Evolutionary conservation across 2,888 invertebrate genomes (phyloP).

Genomic region (Sericinus montela): DNA sequence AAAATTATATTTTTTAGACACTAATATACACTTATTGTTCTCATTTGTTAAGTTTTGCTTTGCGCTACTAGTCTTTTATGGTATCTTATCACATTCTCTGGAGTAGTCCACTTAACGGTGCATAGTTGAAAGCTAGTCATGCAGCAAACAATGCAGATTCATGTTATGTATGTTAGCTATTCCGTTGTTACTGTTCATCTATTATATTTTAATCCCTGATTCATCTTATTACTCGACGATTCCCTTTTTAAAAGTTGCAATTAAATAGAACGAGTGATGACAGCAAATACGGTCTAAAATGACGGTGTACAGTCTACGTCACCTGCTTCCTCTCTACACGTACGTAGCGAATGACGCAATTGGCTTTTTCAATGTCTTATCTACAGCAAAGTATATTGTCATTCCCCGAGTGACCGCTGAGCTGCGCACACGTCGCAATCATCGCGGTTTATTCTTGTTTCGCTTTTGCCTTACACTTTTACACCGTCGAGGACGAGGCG

Average conservation of each 20-base stretch:
- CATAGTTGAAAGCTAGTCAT: no score
- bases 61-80: not conserved
- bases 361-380: slow-evolving; percentile 79
- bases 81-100: not conserved
- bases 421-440: slow-evolving; percentile 65
- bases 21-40: no score
- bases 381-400: slow-evolving; percentile 74
- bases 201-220: not conserved
- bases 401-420: slow-evolving; percentile 67
- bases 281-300: slow-evolving; percentile 58
- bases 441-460: slow-evolving; percentile 57
- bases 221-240: slow-evolving; percentile 9
- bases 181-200: not conserved
- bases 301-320: slow-evolving; percentile 66
- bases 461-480: slow-evolving; percentile 65
- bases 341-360: slow-evolving; percentile 77
- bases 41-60: not conserved
- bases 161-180: not conserved
- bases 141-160: no score
- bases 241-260: slow-evolving; percentile 44
- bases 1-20: no score
- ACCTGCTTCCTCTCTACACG: slow-evolving; percentile 70
- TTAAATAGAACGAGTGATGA: slow-evolving; percentile 56
- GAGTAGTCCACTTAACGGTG: not conserved
- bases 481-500: slow-evolving; percentile 69